These are phyloP conservation scores for Pissodes strobi DNA, from an alignment of 1,140 invertebrate species.

Conservation along the genomic window DNA sequence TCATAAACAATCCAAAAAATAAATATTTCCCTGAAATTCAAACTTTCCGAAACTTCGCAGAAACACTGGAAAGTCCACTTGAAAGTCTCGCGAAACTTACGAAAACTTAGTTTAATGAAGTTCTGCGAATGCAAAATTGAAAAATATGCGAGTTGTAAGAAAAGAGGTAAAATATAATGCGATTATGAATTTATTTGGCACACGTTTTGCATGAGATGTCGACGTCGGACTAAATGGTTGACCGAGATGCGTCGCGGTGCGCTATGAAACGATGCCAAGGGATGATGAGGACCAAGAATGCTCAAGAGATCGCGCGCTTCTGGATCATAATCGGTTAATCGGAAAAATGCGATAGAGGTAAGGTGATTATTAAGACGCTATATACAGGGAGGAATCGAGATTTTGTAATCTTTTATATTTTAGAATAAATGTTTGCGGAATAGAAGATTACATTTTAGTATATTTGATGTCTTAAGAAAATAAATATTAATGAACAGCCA, in stretches of 20 bases:
- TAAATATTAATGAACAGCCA: too few species aligned
- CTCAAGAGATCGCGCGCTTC: constrained; percentile 19
- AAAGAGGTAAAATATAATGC: not conserved
- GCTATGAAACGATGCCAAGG: not conserved
- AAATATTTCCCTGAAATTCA: not conserved
- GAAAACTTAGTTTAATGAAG: not conserved
- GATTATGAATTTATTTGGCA: not conserved
- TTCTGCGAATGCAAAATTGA: too few species aligned
- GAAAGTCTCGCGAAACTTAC: not conserved
- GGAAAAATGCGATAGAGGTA: too few species aligned
- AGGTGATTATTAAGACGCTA: too few species aligned
- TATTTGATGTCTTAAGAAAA: too few species aligned
- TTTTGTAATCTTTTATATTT: too few species aligned
- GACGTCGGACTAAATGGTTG: constrained; percentile 17
- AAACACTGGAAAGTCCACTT: not conserved
- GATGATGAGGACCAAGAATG: constrained; percentile 2
- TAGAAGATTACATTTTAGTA: too few species aligned
- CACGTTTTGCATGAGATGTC: not conserved
- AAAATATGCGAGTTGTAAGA: not conserved
- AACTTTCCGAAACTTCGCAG: not conserved
- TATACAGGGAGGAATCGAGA: too few species aligned
- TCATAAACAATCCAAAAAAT: not conserved
- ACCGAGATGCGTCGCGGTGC: constrained; percentile 9
- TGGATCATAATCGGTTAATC: not conserved
- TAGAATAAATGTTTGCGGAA: too few species aligned